These are phyloP conservation scores for Stichopus horrens DNA, from an alignment of 53 echinoderm and acorn worm species.

Conservation along the genomic window DNA sequence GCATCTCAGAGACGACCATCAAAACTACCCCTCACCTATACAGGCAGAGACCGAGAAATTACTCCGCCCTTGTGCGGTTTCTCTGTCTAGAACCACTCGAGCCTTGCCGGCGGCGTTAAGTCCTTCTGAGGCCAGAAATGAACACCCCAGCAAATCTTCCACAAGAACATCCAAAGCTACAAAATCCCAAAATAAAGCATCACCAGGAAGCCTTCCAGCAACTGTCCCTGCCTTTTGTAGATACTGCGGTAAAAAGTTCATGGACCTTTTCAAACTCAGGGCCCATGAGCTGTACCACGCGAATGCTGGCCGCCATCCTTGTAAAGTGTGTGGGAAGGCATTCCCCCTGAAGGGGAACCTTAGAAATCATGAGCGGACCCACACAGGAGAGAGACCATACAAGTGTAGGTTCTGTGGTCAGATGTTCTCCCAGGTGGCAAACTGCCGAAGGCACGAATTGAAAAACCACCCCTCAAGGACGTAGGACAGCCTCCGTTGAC, in stretches of 20 bases:
- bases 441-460: conserved; percentile 25
- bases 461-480: not conserved
- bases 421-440: conserved; percentile 4
- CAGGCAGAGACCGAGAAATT: not conserved
- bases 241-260: conserved; percentile 33
- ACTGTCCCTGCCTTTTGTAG: conserved; percentile 15
- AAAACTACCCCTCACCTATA: not conserved
- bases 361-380: not conserved
- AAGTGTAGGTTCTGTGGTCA: conserved; percentile 2
- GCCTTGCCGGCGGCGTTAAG: not conserved
- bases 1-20: not conserved
- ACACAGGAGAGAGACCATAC: conserved; percentile 33
- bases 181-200: not conserved
- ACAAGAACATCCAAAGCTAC: not conserved
- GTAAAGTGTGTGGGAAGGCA: conserved; percentile 1
- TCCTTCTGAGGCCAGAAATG: not conserved
- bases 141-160: not conserved
- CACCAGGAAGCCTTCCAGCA: not conserved
- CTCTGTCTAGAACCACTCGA: not conserved
- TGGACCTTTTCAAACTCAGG: conserved; percentile 8
- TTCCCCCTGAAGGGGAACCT: conserved; percentile 9
- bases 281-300: conserved; percentile 23
- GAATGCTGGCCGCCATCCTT: conserved; percentile 10
- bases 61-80: not conserved
- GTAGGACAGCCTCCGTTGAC: too few species aligned